These are phyloP conservation scores for Orthonyx spaldingii DNA, from an alignment of 2,113 vertebrate species.

Conservation along the genomic window DNA sequence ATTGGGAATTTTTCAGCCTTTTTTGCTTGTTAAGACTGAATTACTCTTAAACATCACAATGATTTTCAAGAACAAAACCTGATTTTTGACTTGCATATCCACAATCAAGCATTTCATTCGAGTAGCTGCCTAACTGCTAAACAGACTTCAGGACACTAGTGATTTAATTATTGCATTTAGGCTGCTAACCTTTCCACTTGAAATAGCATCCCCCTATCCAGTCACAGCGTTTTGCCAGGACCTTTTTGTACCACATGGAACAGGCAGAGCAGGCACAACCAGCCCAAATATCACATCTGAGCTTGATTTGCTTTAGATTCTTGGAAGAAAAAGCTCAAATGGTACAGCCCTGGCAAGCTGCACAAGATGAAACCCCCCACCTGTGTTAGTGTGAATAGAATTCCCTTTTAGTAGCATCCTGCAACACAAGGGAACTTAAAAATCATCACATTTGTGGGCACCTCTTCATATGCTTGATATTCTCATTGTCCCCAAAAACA, in stretches of 20 bases:
- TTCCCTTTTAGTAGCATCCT: background rate
- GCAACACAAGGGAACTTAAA: background rate
- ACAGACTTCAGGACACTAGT: background rate
- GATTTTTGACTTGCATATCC: background rate
- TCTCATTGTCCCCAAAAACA: background rate
- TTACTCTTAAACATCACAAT: background rate
- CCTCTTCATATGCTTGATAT: background rate
- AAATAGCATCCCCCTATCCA: background rate
- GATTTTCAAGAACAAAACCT: background rate
- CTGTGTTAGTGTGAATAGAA: background rate
- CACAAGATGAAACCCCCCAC: accelerated
- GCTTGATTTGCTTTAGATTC: background rate
- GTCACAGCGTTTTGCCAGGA: background rate
- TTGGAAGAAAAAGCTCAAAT: background rate
- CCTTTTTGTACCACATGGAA: background rate
- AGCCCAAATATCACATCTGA: background rate
- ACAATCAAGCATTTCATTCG: background rate
- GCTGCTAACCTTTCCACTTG: background rate
- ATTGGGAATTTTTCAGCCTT: background rate
- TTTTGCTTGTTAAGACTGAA: background rate
- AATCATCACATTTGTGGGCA: background rate
- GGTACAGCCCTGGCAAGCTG: background rate
- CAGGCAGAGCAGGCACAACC: background rate
- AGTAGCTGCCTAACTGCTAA: background rate
- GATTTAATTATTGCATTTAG: background rate